These are phyloP conservation scores for Drosophila diplacantha DNA, from an alignment of 2,888 invertebrate genomes.

Conservation along the genomic window DNA sequence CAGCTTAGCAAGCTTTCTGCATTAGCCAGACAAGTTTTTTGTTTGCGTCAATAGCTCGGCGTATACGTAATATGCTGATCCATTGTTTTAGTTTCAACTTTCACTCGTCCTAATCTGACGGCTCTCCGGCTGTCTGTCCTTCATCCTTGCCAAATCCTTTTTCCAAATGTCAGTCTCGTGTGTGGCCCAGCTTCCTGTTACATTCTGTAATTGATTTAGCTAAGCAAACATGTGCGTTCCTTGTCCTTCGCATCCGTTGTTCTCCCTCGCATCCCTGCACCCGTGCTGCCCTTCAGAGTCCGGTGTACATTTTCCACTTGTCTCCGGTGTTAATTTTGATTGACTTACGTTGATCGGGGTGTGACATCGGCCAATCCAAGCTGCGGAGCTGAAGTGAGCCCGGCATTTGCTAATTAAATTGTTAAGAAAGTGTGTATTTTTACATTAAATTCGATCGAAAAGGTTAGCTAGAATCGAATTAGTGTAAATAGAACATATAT, in stretches of 20 bases:
- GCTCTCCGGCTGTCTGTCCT: slow-evolving; percentile 3
- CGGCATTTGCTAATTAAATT: neutral
- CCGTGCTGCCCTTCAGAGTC: slow-evolving; percentile 4
- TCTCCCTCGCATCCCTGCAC: neutral
- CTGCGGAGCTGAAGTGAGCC: neutral
- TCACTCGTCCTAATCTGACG: neutral
- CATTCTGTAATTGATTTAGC: slow-evolving; percentile 48
- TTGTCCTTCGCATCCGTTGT: neutral
- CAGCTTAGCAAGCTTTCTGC: slow-evolving; percentile 3
- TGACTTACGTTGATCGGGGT: slow-evolving; percentile 47
- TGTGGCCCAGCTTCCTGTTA: slow-evolving; percentile 11
- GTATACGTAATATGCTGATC: slow-evolving; percentile 10
- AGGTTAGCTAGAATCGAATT: neutral
- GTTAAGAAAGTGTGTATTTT: neutral
- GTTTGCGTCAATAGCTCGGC: slow-evolving; percentile 2
- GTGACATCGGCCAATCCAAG: slow-evolving; percentile 4
- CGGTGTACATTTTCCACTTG: slow-evolving; percentile 29
- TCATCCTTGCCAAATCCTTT: slow-evolving; percentile 9
- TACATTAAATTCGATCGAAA: neutral
- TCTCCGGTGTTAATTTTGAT: slow-evolving; percentile 37
- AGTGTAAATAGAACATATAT: neutral
- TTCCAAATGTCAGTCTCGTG: slow-evolving; percentile 5
- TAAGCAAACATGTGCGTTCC: slow-evolving; percentile 23
- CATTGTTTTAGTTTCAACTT: slow-evolving; percentile 8
- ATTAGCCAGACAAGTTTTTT: slow-evolving; percentile 3